Evolutionary conservation across 2,797 vertebrate genomes (phyloP).

Genomic region (Centroberyx gerrardi): DNA sequence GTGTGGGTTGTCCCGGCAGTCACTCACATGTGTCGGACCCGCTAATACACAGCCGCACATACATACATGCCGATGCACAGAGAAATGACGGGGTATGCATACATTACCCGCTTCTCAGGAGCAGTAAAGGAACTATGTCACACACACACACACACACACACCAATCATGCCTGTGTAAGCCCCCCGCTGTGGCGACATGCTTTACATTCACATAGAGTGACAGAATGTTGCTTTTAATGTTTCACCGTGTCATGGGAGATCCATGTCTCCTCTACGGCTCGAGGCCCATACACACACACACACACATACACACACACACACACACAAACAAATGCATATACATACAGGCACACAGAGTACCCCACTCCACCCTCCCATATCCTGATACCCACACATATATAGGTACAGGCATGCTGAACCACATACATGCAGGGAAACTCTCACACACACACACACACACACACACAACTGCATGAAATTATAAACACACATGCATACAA

Average conservation of each 20-base stretch:
- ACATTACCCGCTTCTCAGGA: background rate
- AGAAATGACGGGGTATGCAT: conserved; percentile 1
- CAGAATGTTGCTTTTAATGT: conserved; percentile 50
- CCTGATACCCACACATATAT: background rate
- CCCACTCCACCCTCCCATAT: background rate
- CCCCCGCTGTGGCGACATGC: conserved; percentile 9
- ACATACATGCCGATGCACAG: background rate
- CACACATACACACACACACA: background rate
- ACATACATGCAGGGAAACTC: conserved; percentile 12
- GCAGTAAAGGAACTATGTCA: background rate
- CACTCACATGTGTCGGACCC: background rate
- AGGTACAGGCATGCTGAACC: background rate
- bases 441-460: background rate
- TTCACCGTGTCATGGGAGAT: conserved; percentile 43
- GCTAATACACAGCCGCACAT: background rate
- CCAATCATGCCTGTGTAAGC: background rate
- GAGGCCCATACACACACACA: conserved; percentile 5
- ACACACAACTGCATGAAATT: background rate
- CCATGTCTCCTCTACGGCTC: conserved; percentile 4
- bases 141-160: background rate
- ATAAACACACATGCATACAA: background rate
- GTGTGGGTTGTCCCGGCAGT: background rate
- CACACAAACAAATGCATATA: conserved; percentile 10
- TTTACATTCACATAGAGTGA: conserved; percentile 41
- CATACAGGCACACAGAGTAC: conserved; percentile 4